Base-by-base conservation (phyloP, 2,113 vertebrate genomes). In the Eleginops maclovinus region DNA sequence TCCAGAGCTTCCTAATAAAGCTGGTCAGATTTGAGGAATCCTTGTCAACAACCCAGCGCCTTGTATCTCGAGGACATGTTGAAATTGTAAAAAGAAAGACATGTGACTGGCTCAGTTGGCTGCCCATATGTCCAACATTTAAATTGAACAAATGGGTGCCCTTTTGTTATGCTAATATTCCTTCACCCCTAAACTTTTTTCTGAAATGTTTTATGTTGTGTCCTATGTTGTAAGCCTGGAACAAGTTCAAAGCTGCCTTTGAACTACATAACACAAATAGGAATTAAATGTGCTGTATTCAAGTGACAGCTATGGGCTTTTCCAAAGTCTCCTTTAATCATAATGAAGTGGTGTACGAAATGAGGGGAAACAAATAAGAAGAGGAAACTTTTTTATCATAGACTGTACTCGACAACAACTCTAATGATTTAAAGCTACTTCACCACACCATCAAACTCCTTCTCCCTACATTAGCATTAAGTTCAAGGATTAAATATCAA, bases 1-100 rank as follows among this genome's bases (percentile, higher is more conserved):
- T 67, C 65, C 77, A 36, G 82, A 22, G 81, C 69, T 67, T 81
- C 73, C 77, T 36, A 56, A 70, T 67, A 82, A 84, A 77, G 66
- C 73, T 55, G 70, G 40, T 16, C 79, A 62, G 76, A 75, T 76
- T 61, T 70, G 49, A 69, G 63, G 81, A 71, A 79, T 77, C 82
- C 55, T 83, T 22, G 0, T 74, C 85, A 81, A 82, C 78, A 84
- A 26, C 46, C 12, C 58, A 49, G 54, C 62, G 71, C 67, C 40
- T 71, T 22, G 56, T 72, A 28, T 61, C 24, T 56, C 24, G 65
- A 62, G 68, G 78, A 84, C 46, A 62, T 17, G 19, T 65, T 83
- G 36, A 69, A 54, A 75, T 66, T 53, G 4, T 17, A 76, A 81
- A 62, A 75, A 72, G 67, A 67, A 72, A 17, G 50, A 26, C 66